Evolutionary conservation across 1,140 invertebrate genomes (phyloP), one percentile per base, ranked within the genome.

Genomic region (Copidosoma floridanum): DNA sequence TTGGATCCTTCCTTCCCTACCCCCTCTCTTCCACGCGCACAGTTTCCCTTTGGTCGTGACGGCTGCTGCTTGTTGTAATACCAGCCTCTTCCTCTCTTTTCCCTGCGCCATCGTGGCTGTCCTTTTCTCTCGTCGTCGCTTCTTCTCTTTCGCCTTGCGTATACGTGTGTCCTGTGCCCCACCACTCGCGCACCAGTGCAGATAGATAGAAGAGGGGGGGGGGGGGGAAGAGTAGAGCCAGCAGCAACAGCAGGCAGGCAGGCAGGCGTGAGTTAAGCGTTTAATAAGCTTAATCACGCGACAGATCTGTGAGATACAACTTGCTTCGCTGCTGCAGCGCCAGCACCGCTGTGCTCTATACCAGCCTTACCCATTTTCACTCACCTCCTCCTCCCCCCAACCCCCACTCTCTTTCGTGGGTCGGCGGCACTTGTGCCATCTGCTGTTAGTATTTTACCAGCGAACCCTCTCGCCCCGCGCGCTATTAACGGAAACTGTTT

Each of bases 201-300:
- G 46, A 65, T 51, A 32, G 50, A 54, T 51, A 55, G 41, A 11
- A 38, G 20, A 21, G 10, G 18, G 10, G 26, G 21, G 23, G 48
- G 27, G 38, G 52, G 47, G 32, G 44, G 43, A 48, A 18, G 51
- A 51, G 57, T n/a, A 35, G 32, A n/a, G n/a, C n/a, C n/a, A n/a
- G n/a, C n/a, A n/a, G n/a, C n/a, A n/a, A n/a, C n/a, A n/a, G n/a
- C n/a, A 46, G 57, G 60, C 57, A 59, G 63, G 46, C 50, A 44
- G 43, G 62, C n/a, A 27, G 26, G 27, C 54, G 53, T 80, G 77
- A 79, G 77, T 80, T 79, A 80, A 78, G 75, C 76, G 77, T 80
- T 79, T 80, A 80, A 79, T 80, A 80, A 80, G 76, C 78, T 79
- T 80, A 79, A 80, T 79, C 77, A 78, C 75, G 71, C 75, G 76